A percentile compares a stretch with the other conserved stretches of the same genome.
These are phyloP conservation scores for Somateria mollissima DNA, from an alignment of 2,797 vertebrate genomes.

Conservation along the genomic window DNA sequence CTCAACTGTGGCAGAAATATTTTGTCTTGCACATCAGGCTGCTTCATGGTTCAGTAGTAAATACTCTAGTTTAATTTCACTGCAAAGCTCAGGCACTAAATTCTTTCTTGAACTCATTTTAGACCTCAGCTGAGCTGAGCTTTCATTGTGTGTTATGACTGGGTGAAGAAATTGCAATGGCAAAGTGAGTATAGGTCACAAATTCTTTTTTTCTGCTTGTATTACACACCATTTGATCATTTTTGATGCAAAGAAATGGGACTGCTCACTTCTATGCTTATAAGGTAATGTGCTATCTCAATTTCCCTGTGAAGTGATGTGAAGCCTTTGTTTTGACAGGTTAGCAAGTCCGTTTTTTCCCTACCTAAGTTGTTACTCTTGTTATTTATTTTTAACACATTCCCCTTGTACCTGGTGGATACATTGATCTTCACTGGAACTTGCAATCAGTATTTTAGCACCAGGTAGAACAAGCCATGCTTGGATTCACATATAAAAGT, in stretches of 20 bases:
- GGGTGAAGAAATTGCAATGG: not conserved
- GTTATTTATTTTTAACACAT: not conserved
- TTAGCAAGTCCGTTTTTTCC: not conserved
- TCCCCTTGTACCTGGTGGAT: not conserved
- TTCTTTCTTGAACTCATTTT: not conserved
- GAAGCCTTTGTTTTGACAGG: not conserved
- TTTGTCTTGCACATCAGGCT: not conserved
- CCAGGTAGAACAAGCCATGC: fast-evolving
- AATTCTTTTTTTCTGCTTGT: not conserved
- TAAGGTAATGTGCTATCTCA: not conserved
- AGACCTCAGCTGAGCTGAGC: not conserved
- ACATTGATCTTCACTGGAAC: not conserved
- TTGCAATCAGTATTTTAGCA: not conserved
- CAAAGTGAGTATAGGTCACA: not conserved
- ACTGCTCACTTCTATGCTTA: not conserved
- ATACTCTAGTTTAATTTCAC: not conserved
- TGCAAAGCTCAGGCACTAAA: not conserved
- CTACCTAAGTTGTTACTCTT: not conserved
- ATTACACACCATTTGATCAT: fast-evolving
- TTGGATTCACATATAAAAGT: not conserved
- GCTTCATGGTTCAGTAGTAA: not conserved
- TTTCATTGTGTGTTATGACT: not conserved
- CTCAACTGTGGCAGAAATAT: not conserved
- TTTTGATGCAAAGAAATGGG: not conserved
- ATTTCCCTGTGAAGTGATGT: not conserved